Base-by-base conservation (phyloP, 2,113 vertebrate species). In the Erythrocebus patas region DNA sequence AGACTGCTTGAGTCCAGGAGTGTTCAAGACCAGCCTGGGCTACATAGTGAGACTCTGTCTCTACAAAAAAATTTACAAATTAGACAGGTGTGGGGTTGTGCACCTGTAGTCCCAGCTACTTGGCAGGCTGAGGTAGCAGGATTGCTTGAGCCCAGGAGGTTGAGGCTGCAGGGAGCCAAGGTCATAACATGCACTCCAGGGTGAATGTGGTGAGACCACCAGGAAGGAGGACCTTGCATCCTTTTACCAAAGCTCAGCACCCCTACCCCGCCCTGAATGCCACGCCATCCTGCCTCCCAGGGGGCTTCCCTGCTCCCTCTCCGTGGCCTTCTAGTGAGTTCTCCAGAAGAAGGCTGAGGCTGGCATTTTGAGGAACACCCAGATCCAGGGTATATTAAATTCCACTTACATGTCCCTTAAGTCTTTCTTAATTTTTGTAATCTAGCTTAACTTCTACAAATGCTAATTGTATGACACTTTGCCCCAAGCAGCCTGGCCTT, bases 401-500 rank as follows among this genome's bases (percentile, higher is more conserved):
- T 79, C 85, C 16, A 35, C 70, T 61, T 22, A 22, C 8, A 9
- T 14, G 23, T 43, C 59, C 64, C 43, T 83, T 83, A 83, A 45
- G 45, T 91, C 84, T 66, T 72, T 38, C 13, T 55, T 55, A 66
- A 75, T 43, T 68, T 88, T 80, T 78, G 14, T 38, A 43, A 68
- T 48, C 48, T 89, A 92, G 70, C 50, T 96, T n/a, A 43, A 40
- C 82, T 91, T 95, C 38, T 45, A 90, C 66, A 88, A 90, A 45
- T 30, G 43, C 22, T 84, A 45, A 89, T 5, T 55, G 3, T 43
- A n/a, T 82, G 32, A 50, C 1, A 40, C 68, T 92, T 40, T 85
- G 50, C 40, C 73, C 59, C 43, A 87, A 59, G 32, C 32, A 75
- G 57, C 50, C n/a, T 50, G 25, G 48, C 68, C 79, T 87, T 23